These are phyloP conservation scores for Halcyon leucocephala DNA, from an alignment of 2,797 vertebrate genomes.

Conservation along the genomic window DNA sequence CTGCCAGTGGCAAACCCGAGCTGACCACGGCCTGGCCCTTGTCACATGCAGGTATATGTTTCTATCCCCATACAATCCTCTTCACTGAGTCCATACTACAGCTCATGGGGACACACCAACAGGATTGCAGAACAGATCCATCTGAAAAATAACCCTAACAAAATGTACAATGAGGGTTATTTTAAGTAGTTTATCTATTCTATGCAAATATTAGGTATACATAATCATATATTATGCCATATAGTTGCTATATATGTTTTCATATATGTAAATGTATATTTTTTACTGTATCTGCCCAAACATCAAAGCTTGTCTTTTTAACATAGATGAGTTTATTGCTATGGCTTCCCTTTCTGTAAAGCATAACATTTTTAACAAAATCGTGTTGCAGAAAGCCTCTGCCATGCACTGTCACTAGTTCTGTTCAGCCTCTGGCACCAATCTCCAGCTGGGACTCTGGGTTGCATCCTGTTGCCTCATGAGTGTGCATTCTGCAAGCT, in stretches of 20 bases:
- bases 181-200: not conserved
- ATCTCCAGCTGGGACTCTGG: not conserved
- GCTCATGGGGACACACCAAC: not conserved
- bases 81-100: not conserved
- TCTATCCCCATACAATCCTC: not conserved
- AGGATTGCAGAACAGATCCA: not conserved
- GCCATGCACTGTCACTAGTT: not conserved
- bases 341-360: not conserved
- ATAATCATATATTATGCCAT: not conserved
- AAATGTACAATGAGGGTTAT: not conserved
- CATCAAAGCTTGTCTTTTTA: not conserved
- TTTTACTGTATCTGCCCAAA: not conserved
- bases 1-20: not conserved
- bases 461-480: fast-evolving
- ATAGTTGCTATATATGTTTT: not conserved
- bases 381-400: not conserved
- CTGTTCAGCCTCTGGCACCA: not conserved
- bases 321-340: not conserved
- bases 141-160: not conserved
- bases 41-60: fast-evolving
- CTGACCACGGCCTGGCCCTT: not conserved
- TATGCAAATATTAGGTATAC: not conserved
- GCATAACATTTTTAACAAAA: not conserved
- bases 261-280: not conserved
- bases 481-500: not conserved